These are phyloP conservation scores for Sebastes matsubarae DNA, from an alignment of 2,797 vertebrate species.

Conservation along the genomic window DNA sequence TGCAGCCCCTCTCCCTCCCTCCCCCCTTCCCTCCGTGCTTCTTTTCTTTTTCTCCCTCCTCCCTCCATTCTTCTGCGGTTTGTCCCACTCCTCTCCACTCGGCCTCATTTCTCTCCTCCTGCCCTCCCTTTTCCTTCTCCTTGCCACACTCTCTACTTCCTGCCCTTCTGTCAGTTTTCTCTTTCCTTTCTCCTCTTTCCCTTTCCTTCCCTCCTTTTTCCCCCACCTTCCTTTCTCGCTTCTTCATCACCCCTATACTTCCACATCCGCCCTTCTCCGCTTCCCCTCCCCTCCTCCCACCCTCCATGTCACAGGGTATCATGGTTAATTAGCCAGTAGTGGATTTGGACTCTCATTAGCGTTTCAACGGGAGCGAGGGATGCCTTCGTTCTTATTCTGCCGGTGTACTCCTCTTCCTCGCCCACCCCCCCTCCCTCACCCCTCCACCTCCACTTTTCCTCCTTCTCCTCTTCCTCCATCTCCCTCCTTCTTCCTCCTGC, in stretches of 20 bases:
- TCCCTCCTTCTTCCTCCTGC: background rate
- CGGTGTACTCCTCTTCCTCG: constrained; percentile 28
- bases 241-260: background rate
- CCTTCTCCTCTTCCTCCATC: background rate
- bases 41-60: background rate
- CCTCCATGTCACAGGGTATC: constrained; percentile 73
- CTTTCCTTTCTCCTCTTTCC: background rate
- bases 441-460: constrained; percentile 5
- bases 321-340: constrained; percentile 78
- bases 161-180: background rate
- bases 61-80: constrained; percentile 22
- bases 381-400: constrained; percentile 69
- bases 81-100: background rate
- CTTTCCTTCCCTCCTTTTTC: background rate
- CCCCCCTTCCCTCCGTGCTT: background rate
- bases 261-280: background rate
- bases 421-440: background rate
- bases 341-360: constrained; percentile 75
- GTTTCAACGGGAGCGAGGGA: constrained; percentile 61
- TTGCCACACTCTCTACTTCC: background rate
- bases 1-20: constrained; percentile 12
- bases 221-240: background rate
- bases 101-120: constrained; percentile 19
- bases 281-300: constrained; percentile 16
- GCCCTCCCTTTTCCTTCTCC: background rate